A percentile compares a stretch with the other conserved stretches of the same genome.
These are phyloP conservation scores for Todus mexicanus DNA, from an alignment of 2,797 vertebrate species.

Conservation along the genomic window DNA sequence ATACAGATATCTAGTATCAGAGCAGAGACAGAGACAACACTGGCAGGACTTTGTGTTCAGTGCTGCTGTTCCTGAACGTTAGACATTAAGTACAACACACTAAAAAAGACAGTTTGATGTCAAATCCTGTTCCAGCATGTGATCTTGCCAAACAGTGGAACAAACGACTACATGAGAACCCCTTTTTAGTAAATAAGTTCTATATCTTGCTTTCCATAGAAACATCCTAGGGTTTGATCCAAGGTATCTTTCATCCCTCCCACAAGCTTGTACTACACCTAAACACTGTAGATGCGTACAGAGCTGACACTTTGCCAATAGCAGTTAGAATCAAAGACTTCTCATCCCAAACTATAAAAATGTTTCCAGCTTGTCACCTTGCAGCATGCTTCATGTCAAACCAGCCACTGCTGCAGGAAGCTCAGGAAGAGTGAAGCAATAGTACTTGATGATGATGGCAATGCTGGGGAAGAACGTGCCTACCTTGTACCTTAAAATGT, in stretches of 20 bases:
- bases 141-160: not conserved
- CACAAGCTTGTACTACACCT: not conserved
- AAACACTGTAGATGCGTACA: not conserved
- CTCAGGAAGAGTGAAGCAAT: not conserved
- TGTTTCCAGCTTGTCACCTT: not conserved
- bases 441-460: not conserved
- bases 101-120: not conserved
- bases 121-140: not conserved
- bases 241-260: not conserved
- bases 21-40: not conserved
- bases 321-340: not conserved
- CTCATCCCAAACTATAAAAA: not conserved
- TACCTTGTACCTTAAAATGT: not conserved
- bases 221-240: not conserved
- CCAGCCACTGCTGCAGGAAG: not conserved
- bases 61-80: not conserved
- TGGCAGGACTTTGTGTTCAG: conserved; percentile 40
- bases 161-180: not conserved
- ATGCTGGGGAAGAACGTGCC: not conserved
- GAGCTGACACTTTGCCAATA: not conserved
- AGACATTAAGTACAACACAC: not conserved
- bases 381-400: not conserved
- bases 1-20: conserved; percentile 43
- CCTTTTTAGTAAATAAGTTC: not conserved
- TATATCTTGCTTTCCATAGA: not conserved